Evolutionary conservation across 2,888 invertebrate genomes (phyloP), one percentile per base, ranked within the genome.

Genomic region (Escarpia spicata): DNA sequence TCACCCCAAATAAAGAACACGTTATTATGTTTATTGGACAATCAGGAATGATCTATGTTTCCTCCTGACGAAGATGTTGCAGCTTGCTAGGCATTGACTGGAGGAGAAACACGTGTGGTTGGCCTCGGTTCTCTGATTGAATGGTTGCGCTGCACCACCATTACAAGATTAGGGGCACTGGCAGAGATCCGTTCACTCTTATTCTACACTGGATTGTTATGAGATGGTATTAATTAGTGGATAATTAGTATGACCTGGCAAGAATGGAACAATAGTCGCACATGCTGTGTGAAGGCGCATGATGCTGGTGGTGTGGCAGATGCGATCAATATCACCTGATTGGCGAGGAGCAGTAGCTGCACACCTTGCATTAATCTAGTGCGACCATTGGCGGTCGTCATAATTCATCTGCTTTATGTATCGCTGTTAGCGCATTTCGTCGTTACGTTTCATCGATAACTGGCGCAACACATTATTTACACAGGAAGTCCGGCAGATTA

Each of bases 221-320:
- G 75, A 75, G 75, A 75, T 75, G 75, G 75, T 75, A 75, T 75
- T 75, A 75, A 75, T 75, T 75, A 75, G 75, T 75, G 75, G 75
- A 75, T 75, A 75, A 75, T 75, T 75, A 75, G 75, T 75, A 75
- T 75, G 75, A 75, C 75, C 75, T 75, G 75, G 75, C 75, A 75
- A 75, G 75, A 75, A 75, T 75, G 75, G 75, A 75, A 75, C 75
- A 75, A 75, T 75, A 75, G 75, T 75, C 2, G n/a, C 75, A 75
- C 75, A 75, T 75, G 75, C 75, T 75, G 75, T 75, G 75, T 75
- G 75, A 75, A 75, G 75, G 75, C 75, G 75, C n/a, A 75, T n/a
- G 75, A 19, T 26, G 75, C 26, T 75, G 75, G 26, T 26, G 75
- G 75, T 6, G 26, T 75, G 15, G 75, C 26, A 75, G 75, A 26